Base-by-base conservation (phyloP, 2,797 vertebrate species). In the Microhierax caerulescens region DNA sequence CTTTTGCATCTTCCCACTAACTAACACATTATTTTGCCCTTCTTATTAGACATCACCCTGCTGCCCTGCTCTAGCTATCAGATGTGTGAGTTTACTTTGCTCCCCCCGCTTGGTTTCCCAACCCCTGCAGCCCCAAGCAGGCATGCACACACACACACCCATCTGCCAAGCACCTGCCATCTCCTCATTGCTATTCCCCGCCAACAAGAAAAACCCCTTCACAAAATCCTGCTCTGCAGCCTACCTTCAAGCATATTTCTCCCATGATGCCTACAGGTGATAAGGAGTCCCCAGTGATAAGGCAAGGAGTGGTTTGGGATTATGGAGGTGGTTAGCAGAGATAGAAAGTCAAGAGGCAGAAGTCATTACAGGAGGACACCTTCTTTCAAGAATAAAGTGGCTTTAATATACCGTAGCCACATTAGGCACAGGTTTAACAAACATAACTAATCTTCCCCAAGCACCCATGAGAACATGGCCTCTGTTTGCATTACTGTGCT, bases 61-160 rank as follows among this genome's bases (percentile, higher is more conserved):
- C 34, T 74, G 24, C 39, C 10, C 37, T 37, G 48, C 43, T 82
- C 28, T 57, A 39, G 19, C 25, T 57, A 34, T 12, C 36, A 50
- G 20, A 69, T 28, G 8, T 6, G 64, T 0, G 2, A 93, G 50
- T 72, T 85, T 39, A 27, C n/a, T 64, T 45, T n/a, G 11, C 24
- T 63, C 2, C 7, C 10, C 5, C 3, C 41, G 11, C 41, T 43
- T 43, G 3, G 18, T 25, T 27, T 89, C 28, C 47, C 54, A 87
- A 14, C 3, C 21, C 18, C n/a, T 59, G 48, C 11, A 91, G 56
- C 32, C 60, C 17, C 60, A 74, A 41, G 22, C 3, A 63, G 9
- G 11, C 10, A 17, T 5, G 20, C 6, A 3, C 28, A 10, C 10
- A 6, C 32, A 3, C 11, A 5, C 18, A 9, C 30, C 0, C 3